Evolutionary conservation across 2,888 invertebrate genomes (phyloP).

Genomic region (Synanthedon formicaeformis): DNA sequence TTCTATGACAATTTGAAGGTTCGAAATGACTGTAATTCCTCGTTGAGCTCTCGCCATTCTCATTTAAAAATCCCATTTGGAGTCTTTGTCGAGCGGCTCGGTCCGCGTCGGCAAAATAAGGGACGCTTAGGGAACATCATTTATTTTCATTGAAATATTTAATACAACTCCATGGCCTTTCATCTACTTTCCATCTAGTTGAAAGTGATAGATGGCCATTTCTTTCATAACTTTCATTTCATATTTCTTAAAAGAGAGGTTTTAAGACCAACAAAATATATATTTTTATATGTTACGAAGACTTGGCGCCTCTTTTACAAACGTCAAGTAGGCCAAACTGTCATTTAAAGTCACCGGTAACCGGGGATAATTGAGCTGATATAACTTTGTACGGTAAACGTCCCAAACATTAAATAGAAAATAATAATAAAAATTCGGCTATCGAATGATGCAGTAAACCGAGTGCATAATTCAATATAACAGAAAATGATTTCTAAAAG

Average conservation of each 20-base stretch:
- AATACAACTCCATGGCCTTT: background rate
- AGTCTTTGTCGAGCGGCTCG: background rate
- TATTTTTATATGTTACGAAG: too few relatives aligned
- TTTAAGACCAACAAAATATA: too few relatives aligned
- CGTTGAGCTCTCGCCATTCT: slow-evolving; percentile 8
- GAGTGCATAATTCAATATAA: too few relatives aligned
- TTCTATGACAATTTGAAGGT: slow-evolving; percentile 16
- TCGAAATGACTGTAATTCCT: slow-evolving; percentile 19
- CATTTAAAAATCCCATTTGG: background rate
- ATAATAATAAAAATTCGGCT: too few relatives aligned
- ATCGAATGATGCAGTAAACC: too few relatives aligned
- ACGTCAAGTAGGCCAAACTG: too few relatives aligned
- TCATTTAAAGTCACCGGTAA: too few relatives aligned
- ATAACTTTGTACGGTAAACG: too few relatives aligned
- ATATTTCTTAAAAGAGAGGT: background rate
- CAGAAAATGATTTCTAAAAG: too few relatives aligned
- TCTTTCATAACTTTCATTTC: background rate
- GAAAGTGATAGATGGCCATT: background rate
- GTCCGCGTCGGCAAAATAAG: background rate
- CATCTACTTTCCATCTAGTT: background rate
- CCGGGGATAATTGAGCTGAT: too few relatives aligned
- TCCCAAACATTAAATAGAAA: too few relatives aligned
- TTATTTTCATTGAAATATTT: slow-evolving; percentile 2
- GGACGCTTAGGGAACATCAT: slow-evolving; percentile 7
- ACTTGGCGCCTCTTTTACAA: too few relatives aligned